Base-by-base conservation (phyloP, 2,113 vertebrate genomes). In the Prinia subflava region DNA sequence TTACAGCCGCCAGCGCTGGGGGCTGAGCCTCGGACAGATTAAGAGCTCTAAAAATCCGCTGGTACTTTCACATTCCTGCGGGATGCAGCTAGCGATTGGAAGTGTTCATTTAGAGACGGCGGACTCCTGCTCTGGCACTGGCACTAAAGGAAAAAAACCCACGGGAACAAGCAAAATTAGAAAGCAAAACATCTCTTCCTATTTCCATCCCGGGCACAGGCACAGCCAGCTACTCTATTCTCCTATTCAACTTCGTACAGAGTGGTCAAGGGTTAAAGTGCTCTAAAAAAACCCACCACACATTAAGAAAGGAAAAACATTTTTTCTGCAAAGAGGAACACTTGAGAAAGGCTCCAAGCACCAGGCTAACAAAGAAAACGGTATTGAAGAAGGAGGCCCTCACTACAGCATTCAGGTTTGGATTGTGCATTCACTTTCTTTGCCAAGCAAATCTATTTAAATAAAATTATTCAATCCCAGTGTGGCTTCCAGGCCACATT, bases 211-310 rank as follows among this genome's bases (percentile, higher is more conserved):
- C 4, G 2, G 4, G 37, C 12, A 30, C 6, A 50, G 41, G 62
- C 81, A 84, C 47, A 70, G 68, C 30, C 83, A 59, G 63, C 63
- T 10, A 30, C 25, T 53, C 55, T 23, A 15, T 15, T 50, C 80
- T 77, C 20, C 70, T 70, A 44, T 35, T 70, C 85, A 86, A 6
- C 64, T 33, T 65, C 52, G 44, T 5, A 70, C 31, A 1, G 44
- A 52, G 44, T 25, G 37, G 47, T 46, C 52, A 92, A 83, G 79
- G 71, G 83, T 77, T 94, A 88, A 90, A 95, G 79, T 6, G 9
- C 30, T 80, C 94, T 37, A 4, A 57, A 63, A 42, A 70, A 10
- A 73, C 39, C 39, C 39, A 39, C 39, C 39, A 39, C 39, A 39
- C 39, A 55, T 31, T 19, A 62, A 62, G 16, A 39, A 39, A 62